phyloP scores from a whole-genome alignment of 2,797 vertebrate genomes.

The Rhadinocentrus ornatus region DNA sequence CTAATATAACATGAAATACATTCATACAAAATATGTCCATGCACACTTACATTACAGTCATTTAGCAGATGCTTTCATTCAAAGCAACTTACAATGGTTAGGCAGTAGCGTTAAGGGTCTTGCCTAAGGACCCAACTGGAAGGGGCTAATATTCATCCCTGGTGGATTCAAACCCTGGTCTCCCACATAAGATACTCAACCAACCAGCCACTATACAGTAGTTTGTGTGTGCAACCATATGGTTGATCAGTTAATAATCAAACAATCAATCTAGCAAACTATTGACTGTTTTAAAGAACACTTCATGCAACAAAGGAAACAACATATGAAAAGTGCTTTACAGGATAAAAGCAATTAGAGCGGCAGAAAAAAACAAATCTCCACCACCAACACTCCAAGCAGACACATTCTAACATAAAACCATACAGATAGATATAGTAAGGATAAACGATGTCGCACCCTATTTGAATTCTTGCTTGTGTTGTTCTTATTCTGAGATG shows the following conservation, averaged over 20 bases:
- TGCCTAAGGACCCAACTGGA: too few species aligned
- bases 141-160: too few species aligned
- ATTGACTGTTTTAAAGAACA: background rate
- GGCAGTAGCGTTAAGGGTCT: too few species aligned
- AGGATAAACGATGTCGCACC: too few species aligned
- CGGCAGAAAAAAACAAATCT: background rate
- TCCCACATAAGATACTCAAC: too few species aligned
- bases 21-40: background rate
- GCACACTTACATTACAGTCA: too few species aligned
- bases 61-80: too few species aligned
- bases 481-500: too few species aligned
- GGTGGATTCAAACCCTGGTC: too few species aligned
- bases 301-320: background rate
- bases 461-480: too few species aligned
- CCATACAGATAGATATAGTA: background rate
- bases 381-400: background rate
- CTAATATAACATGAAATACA: background rate
- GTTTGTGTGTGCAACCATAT: background rate
- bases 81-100: too few species aligned
- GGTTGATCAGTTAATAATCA: background rate
- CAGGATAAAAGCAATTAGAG: background rate
- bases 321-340: background rate
- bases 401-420: background rate
- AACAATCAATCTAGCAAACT: background rate
- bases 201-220: too few species aligned